Percentiles rank a stretch among this genome's conserved stretches.
Evolutionary conservation across 2,113 vertebrate genomes (phyloP).

Genomic region (Manacus vitellinus): DNA sequence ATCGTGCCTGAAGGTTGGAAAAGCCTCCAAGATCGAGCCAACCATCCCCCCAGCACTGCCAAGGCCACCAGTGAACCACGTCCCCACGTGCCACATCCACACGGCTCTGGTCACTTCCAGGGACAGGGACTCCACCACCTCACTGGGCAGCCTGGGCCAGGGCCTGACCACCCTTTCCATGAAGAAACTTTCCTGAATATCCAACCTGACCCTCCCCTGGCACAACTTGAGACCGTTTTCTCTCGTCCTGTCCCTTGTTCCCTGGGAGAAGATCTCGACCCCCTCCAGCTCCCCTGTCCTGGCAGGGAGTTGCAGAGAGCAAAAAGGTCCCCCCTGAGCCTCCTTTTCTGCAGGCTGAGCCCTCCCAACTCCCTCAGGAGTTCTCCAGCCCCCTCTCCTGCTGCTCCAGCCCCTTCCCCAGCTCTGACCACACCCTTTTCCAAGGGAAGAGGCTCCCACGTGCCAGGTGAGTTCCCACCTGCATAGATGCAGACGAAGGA

Average conservation of each 20-base stretch:
- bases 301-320: fast-evolving
- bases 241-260: not conserved
- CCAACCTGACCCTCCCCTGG: not conserved
- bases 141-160: not conserved
- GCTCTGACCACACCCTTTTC: not conserved
- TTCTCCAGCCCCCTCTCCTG: not conserved
- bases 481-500: slow-evolving; percentile 98
- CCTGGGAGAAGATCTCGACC: not conserved
- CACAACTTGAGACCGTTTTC: not conserved
- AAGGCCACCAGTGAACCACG: not conserved
- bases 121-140: too few species aligned
- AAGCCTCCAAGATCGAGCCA: not conserved
- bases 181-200: not conserved
- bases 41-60: not conserved
- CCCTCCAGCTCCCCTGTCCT: not conserved
- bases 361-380: not conserved
- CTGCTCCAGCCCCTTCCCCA: not conserved
- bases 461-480: slow-evolving; percentile 67
- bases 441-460: not conserved
- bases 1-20: fast-evolving
- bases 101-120: fast-evolving
- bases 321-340: not conserved
- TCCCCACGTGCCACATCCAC: not conserved
- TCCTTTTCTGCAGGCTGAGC: not conserved
- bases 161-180: not conserved